Evolutionary conservation across 2,113 vertebrate genomes (phyloP).

Genomic region (Tragelaphus strepsiceros): DNA sequence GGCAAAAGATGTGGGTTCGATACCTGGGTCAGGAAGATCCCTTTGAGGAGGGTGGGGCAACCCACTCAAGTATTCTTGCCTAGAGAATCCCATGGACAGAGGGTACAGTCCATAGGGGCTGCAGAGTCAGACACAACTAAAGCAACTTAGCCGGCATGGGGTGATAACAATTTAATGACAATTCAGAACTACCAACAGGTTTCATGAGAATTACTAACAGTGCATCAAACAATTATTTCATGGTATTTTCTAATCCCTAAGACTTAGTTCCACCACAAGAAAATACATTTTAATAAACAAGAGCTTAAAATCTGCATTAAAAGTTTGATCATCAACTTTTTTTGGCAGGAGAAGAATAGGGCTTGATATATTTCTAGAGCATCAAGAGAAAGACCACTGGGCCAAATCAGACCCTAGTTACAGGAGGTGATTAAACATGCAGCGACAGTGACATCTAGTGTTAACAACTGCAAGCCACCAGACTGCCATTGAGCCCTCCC

Average conservation of each 20-base stretch:
- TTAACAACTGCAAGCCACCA: background rate
- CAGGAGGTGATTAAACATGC: background rate
- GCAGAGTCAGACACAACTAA: background rate
- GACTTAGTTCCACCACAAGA: background rate
- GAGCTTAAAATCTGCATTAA: conserved; percentile 1
- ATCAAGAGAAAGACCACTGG: background rate
- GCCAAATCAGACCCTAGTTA: background rate
- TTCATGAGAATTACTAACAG: background rate
- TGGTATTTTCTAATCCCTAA: background rate
- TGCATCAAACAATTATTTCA: background rate
- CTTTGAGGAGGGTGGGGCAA: background rate
- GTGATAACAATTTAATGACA: conserved; percentile 31
- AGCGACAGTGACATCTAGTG: conserved; percentile 70
- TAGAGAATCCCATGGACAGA: background rate
- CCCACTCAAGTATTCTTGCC: background rate
- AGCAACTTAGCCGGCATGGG: background rate
- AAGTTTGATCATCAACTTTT: background rate
- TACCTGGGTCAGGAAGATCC: background rate
- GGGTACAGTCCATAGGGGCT: background rate
- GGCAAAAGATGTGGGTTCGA: background rate
- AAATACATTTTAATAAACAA: conserved; percentile 26
- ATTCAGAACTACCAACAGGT: background rate
- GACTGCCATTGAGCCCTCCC: background rate
- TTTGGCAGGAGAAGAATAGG: background rate
- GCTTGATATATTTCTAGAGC: background rate